Conservation (phyloP, 2,113 vertebrate species). For the Hemiscyllium ocellatum region DNA sequence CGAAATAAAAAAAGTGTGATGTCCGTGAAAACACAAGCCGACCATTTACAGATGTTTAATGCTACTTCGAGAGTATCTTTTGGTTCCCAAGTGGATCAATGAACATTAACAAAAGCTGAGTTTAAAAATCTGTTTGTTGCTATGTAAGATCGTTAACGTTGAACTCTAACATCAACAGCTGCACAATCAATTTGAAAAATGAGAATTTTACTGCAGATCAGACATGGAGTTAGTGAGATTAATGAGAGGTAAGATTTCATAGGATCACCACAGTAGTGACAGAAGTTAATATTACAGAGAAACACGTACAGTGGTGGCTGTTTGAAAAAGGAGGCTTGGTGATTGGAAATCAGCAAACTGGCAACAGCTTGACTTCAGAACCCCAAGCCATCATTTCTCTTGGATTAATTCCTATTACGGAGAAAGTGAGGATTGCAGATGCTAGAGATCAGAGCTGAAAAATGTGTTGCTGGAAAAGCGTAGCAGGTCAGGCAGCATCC, state of each 20-base stretch:
- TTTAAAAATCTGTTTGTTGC: constrained; percentile 4
- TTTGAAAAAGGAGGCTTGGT: neutral
- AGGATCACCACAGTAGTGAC: neutral
- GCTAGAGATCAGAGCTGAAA: too few relatives aligned
- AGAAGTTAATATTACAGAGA: neutral
- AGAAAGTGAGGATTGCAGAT: too few relatives aligned
- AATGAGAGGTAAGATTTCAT: neutral
- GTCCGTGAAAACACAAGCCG: neutral
- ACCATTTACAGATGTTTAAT: neutral
- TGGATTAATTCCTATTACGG: neutral
- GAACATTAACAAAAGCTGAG: neutral
- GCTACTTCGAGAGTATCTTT: neutral
- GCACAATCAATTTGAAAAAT: neutral
- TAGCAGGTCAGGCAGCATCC: too few relatives aligned
- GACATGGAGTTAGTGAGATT: neutral
- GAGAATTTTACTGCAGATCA: neutral
- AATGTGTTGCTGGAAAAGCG: too few relatives aligned
- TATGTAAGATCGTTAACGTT: neutral
- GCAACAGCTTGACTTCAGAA: neutral
- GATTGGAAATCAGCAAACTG: neutral
- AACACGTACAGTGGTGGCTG: neutral
- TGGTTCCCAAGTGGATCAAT: neutral
- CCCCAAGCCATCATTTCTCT: neutral
- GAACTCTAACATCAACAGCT: constrained; percentile 10
- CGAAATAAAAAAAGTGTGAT: neutral